Conservation (phyloP, 2,113 vertebrate genomes). For the Callospermophilus lateralis region DNA sequence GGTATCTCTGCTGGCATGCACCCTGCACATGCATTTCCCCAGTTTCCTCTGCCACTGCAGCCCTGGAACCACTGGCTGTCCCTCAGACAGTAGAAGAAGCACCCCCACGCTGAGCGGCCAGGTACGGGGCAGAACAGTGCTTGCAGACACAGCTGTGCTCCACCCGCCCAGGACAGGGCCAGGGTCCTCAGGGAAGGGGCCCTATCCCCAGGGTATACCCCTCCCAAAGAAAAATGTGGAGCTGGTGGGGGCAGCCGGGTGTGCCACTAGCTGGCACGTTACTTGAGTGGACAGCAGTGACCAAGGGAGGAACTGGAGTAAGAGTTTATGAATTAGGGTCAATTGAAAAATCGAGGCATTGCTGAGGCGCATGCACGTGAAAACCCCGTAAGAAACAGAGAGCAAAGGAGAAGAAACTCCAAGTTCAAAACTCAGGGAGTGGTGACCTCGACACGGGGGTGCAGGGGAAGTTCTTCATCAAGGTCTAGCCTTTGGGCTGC, state of each 20-base stretch:
- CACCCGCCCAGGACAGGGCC: not conserved
- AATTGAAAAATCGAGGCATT: not conserved
- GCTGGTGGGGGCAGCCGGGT: not conserved
- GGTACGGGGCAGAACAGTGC: not conserved
- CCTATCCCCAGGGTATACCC: not conserved
- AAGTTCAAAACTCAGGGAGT: not conserved
- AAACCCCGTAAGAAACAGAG: not conserved
- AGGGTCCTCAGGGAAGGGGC: not conserved
- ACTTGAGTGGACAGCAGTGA: too few relatives aligned
- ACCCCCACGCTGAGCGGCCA: accelerated
- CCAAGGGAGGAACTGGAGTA: not conserved
- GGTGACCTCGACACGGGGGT: not conserved
- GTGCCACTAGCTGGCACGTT: not conserved
- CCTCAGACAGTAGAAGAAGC: not conserved
- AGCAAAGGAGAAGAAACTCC: not conserved
- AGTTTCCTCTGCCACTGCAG: not conserved
- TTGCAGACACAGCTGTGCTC: not conserved
- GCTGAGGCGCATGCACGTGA: not conserved
- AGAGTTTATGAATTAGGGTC: not conserved
- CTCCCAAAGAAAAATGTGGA: not conserved
- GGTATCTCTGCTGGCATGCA: not conserved
- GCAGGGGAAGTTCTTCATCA: not conserved
- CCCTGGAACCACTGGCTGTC: not conserved
- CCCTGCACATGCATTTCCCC: not conserved
- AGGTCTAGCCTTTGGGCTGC: not conserved